Evolutionary conservation across 2,797 vertebrate genomes (phyloP).

Genomic region (Ctenopoma multispine): DNA sequence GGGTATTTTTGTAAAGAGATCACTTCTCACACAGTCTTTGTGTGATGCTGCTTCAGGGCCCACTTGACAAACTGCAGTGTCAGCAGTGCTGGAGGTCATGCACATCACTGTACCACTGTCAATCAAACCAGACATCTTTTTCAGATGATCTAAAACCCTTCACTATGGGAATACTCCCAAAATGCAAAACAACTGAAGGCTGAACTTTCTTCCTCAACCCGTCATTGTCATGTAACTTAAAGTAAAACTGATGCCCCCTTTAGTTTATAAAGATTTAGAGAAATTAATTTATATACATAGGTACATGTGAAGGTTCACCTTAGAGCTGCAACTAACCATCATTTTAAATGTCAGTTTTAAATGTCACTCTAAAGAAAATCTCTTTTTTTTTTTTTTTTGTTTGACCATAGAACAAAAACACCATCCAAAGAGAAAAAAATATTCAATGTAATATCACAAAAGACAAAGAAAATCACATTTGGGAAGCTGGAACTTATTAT

Average conservation of each 20-base stretch:
- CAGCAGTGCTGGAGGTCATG: constrained; percentile 59
- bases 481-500: background rate
- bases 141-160: constrained; percentile 36
- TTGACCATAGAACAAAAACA: background rate
- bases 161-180: background rate
- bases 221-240: constrained; percentile 11
- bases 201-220: constrained; percentile 5
- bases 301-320: background rate
- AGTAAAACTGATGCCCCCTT: too few relatives aligned
- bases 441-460: background rate
- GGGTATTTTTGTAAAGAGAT: constrained; percentile 4
- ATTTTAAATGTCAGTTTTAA: background rate
- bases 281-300: background rate
- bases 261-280: background rate
- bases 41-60: constrained; percentile 17
- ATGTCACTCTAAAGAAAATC: background rate
- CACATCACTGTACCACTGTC: constrained; percentile 40
- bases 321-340: background rate
- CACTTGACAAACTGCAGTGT: constrained; percentile 41
- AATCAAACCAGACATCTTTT: constrained; percentile 35
- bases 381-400: too few relatives aligned
- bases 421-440: too few relatives aligned
- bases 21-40: constrained; percentile 27
- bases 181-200: constrained; percentile 9
- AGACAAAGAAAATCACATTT: background rate